Base-by-base conservation (phyloP, 2,888 invertebrate species). In the Liodrosophila aerea region DNA sequence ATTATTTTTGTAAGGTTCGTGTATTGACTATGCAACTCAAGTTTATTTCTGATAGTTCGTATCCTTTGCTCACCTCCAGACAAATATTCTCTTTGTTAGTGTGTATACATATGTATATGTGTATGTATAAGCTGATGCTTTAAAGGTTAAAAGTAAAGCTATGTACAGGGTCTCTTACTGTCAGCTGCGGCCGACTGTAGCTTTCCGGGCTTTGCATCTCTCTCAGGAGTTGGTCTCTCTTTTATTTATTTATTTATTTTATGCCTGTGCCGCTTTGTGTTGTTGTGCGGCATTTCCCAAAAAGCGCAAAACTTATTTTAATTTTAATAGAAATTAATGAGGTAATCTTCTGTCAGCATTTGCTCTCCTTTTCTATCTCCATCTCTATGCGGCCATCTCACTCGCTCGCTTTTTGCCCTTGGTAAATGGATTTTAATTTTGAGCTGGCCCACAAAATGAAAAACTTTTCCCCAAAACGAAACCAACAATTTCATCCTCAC, bases 291-390 rank as follows among this genome's bases (percentile, higher is more conserved):
- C 73, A 59, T 64, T 76, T 73, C 43, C 22, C 56, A 53, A 66
- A 70, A 67, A 71, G 73, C 67, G 54, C 64, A 64, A 64, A 76
- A 76, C 75, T 74, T 77, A 76, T 75, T 75, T 75, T 78, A 76
- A 76, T 76, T 76, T 76, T 76, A 76, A 76, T 76, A 78, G 78
- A 76, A 76, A 76, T 76, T 76, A 76, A 76, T 76, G 78, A 77
- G 78, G 78, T 76, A 76, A 76, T 76, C 75, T 76, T 74, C 75
- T 68, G 71, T 76, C 34, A 54, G 59, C 52, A 44, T 63, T 66
- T 45, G 46, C 53, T 40, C 8, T 30, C 8, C 22, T n/a, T 8
- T 8, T 18, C 33, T 34, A 39, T 8, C 39, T 15, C n/a, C 5
- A n/a, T 31, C 29, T 13, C 47, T n/a, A n/a, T n/a, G n/a, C n/a